Base-by-base conservation (phyloP, 2,888 invertebrate species). In the Nematopogon swammerdamellus region DNA sequence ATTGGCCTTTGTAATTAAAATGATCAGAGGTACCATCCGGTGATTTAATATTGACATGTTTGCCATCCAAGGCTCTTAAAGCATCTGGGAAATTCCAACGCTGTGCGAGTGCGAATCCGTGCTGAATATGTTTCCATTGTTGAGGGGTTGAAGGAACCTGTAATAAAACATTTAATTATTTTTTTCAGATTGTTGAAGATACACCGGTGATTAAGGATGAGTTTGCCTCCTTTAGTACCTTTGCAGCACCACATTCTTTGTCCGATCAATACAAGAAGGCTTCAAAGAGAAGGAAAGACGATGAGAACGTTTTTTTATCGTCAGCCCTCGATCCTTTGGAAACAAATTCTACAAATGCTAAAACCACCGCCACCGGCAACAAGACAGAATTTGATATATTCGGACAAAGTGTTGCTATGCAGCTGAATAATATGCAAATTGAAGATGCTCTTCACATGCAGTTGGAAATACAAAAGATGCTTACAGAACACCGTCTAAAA, bases 371-470 rank as follows among this genome's bases (percentile, higher is more conserved):
- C 25, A 43, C 44, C 4, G 44, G 14, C 44, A 43, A 43, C 14
- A 43, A 6, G 4, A 43, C 44, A 43, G 44, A 43, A 43, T 43
- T 43, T 43, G 44, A 43, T 43, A 43, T 43, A 43, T 43, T 43
- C 44, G 44, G 44, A 4, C 44, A 43, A 43, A 18, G 44, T 43
- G 14, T 43, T 43, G 44, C 44, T 11, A 11, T 43, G 14, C 44
- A 43, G 44, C 44, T 43, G 44, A 43, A 43, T 43, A 43, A 43
- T 43, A 43, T 43, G 44, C 44, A 4, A 6, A 43, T 43, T 43
- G 44, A 6, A 43, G 44, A 43, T 43, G 44, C 44, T 43, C 44
- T 43, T 43, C 5, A 43, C 3, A 43, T 43, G 4, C 44, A 43
- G 44, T 43, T 43, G 44, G 5, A 43, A 43, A 43, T 43, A 43